Evolutionary conservation across 2,797 vertebrate species (phyloP).

Genomic region (Scolopax bukidnonensis): DNA sequence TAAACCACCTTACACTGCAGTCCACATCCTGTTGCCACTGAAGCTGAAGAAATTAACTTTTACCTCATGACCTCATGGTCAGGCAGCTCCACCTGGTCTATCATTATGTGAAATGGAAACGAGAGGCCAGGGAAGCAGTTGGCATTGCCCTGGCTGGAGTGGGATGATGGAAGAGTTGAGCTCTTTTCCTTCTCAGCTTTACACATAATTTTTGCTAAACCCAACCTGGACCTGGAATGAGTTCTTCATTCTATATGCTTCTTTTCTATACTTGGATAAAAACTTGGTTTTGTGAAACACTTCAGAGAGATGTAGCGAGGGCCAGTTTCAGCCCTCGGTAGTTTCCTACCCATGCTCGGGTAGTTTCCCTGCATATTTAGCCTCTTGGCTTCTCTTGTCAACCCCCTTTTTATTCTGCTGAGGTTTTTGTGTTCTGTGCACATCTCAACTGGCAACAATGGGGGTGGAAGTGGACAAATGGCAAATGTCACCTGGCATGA

Average conservation of each 20-base stretch:
- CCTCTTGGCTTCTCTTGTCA: background rate
- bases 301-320: background rate
- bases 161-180: background rate
- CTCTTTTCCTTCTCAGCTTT: background rate
- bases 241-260: background rate
- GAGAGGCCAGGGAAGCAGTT: background rate
- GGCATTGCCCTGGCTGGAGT: background rate
- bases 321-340: background rate
- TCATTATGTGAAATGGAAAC: background rate
- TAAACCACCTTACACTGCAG: background rate
- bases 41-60: background rate
- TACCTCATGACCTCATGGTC: accelerated
- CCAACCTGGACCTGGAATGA: background rate
- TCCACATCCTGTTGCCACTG: background rate
- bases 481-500: background rate
- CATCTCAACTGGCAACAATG: background rate
- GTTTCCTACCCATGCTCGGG: background rate
- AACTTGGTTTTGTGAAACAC: background rate
- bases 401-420: background rate
- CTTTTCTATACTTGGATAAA: background rate
- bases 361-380: background rate
- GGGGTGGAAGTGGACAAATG: background rate
- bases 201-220: background rate
- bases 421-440: background rate
- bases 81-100: background rate